phyloP scores from a whole-genome alignment of 2,797 vertebrate species.

The Scolopax bukidnonensis region DNA sequence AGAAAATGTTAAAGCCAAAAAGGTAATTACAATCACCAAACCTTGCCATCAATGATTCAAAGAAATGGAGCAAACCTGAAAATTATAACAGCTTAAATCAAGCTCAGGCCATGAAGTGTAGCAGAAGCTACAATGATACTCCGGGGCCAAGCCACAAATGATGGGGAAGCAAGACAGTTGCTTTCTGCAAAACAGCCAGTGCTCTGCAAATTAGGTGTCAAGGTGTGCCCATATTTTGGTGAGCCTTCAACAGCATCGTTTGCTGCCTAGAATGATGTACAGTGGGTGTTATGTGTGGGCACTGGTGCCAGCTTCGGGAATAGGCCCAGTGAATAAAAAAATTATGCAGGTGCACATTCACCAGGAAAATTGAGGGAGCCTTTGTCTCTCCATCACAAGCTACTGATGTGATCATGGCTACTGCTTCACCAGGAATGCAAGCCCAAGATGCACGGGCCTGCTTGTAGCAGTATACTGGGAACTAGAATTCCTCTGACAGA shows the following conservation, averaged over 20 bases:
- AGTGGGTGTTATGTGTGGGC: rapidly evolving
- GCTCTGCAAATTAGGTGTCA: background rate
- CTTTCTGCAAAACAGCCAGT: background rate
- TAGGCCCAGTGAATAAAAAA: background rate
- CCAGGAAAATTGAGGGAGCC: background rate
- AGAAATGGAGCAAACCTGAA: background rate
- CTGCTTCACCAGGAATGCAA: background rate
- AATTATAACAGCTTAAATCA: background rate
- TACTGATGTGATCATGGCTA: background rate
- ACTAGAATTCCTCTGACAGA: background rate
- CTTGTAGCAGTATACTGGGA: background rate
- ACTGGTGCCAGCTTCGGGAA: background rate
- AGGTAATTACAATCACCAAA: background rate
- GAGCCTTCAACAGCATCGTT: background rate
- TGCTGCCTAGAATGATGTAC: background rate
- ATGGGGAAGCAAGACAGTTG: background rate
- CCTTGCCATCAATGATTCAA: background rate
- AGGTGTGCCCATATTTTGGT: background rate
- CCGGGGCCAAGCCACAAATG: background rate
- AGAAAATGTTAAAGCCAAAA: background rate
- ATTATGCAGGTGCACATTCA: background rate
- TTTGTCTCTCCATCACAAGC: background rate
- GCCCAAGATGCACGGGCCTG: background rate
- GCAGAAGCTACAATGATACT: background rate
- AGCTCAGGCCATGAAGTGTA: background rate